These are phyloP conservation scores for Resseliella maxima DNA, from an alignment of 2,888 invertebrate species.

Conservation along the genomic window DNA sequence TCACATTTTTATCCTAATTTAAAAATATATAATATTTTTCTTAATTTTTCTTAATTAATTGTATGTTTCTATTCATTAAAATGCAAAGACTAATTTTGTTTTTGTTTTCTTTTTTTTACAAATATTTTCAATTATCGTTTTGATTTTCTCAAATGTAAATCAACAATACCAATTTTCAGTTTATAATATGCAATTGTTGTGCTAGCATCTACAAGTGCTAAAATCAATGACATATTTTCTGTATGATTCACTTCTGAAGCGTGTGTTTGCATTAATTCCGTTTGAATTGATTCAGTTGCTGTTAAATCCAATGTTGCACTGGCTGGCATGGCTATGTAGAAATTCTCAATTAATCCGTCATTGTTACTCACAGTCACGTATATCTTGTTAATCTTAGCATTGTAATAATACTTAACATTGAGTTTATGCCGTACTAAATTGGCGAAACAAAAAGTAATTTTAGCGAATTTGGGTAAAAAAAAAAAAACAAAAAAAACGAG, in stretches of 20 bases:
- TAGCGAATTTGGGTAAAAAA: neutral
- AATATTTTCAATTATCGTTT: neutral
- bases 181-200: constrained; percentile 69
- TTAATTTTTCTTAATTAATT: no score
- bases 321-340: neutral
- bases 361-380: neutral
- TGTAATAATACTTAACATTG: neutral
- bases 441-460: neutral
- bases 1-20: no score
- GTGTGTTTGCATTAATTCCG: neutral
- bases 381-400: neutral
- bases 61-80: no score
- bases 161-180: constrained; percentile 64
- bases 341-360: neutral
- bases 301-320: neutral
- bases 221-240: constrained; percentile 57
- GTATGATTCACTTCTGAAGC: neutral
- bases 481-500: neutral
- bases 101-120: neutral
- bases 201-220: constrained; percentile 68
- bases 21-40: no score
- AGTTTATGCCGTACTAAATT: neutral
- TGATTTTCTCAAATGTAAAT: constrained; percentile 59
- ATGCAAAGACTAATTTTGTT: no score
- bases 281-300: neutral